Evolutionary conservation across 2,888 invertebrate genomes (phyloP).

Genomic region (Labia minor): DNA sequence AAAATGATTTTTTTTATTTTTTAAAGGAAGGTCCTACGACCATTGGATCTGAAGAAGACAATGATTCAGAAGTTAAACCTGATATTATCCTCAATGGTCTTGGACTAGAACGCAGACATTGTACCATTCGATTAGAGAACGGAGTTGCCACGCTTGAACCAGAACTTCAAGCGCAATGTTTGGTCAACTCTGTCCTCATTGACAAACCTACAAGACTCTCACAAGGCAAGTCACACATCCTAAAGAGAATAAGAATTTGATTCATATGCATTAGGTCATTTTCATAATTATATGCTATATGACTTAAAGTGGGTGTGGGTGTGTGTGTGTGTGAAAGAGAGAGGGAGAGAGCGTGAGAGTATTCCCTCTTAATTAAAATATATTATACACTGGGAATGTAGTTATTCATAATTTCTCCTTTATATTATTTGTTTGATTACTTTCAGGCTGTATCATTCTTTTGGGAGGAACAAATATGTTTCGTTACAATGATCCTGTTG

Average conservation of each 20-base stretch:
- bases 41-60: conserved; percentile 66
- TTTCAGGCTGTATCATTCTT: conserved; percentile 59
- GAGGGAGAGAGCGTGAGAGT: not conserved
- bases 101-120: conserved; percentile 69
- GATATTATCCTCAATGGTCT: conserved; percentile 70
- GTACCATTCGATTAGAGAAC: conserved; percentile 55
- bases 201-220: conserved; percentile 68
- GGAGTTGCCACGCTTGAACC: conserved; percentile 68
- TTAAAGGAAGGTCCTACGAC: conserved; percentile 70
- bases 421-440: not conserved
- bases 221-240: conserved; percentile 43
- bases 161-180: conserved; percentile 60
- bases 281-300: conserved; percentile 16
- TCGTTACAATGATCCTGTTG: conserved; percentile 81
- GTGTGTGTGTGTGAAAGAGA: too few relatives aligned
- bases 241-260: too few relatives aligned
- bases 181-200: conserved; percentile 70
- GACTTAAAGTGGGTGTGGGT: conserved; percentile 15
- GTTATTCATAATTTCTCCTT: too few relatives aligned
- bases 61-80: conserved; percentile 41
- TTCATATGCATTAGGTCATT: not conserved
- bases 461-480: conserved; percentile 71
- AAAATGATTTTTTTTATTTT: conserved; percentile 21
- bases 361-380: too few relatives aligned
- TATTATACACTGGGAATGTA: too few relatives aligned